A percentile compares a stretch with the other conserved stretches of the same genome.
Evolutionary conservation across 2,888 invertebrate genomes (phyloP).

Genomic region (Agrochola lota): DNA sequence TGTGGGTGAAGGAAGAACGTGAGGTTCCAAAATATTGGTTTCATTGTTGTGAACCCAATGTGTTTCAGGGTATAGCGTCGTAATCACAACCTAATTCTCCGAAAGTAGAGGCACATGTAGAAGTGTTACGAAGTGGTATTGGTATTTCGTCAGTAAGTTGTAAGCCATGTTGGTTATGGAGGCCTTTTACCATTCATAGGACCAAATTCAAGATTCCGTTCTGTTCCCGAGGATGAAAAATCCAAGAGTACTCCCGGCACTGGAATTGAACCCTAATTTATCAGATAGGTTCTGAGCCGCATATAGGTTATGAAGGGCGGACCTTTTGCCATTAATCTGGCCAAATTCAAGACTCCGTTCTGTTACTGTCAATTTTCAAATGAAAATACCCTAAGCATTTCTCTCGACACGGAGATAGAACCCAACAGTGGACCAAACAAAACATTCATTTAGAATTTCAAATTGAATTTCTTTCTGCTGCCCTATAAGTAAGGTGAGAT

Average conservation of each 20-base stretch:
- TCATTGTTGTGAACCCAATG: not conserved
- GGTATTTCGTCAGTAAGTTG: not conserved
- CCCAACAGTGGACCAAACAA: not conserved
- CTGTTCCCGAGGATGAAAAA: not conserved
- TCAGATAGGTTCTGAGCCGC: too few relatives aligned
- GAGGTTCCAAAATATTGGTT: not conserved
- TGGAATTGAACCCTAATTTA: too few relatives aligned
- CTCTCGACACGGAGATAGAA: not conserved
- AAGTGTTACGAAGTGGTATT: not conserved
- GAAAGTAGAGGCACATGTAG: not conserved
- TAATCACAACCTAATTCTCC: not conserved
- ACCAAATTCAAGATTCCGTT: not conserved
- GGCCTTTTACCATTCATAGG: not conserved
- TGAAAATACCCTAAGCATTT: not conserved
- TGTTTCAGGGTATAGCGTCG: not conserved
- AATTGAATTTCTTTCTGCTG: not conserved
- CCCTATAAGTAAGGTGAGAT: not conserved
- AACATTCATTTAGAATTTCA: not conserved
- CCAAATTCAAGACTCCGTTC: not conserved
- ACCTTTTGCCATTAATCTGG: not conserved
- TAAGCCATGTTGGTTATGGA: too few relatives aligned
- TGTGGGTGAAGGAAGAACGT: not conserved
- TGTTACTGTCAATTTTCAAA: not conserved
- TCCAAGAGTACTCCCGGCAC: too few relatives aligned
- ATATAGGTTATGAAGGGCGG: not conserved